These are phyloP conservation scores for Plebejus melissa DNA, from an alignment of 2,888 invertebrate species.

Conservation along the genomic window DNA sequence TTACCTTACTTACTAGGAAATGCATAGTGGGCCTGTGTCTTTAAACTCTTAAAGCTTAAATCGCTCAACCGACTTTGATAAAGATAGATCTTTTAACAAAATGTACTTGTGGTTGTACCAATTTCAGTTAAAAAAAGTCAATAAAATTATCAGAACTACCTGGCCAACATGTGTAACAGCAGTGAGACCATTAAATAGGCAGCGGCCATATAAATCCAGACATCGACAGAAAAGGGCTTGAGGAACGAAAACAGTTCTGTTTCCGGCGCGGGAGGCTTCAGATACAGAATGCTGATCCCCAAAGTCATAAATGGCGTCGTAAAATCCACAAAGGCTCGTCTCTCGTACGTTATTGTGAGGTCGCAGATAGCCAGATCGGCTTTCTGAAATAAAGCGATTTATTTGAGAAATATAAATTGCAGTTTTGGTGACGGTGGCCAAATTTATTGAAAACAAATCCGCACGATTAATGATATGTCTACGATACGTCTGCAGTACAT, in stretches of 20 bases:
- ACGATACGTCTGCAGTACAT: no score
- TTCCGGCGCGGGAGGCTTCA: constrained; percentile 86
- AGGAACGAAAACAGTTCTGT: constrained; percentile 94
- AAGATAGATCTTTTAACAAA: no score
- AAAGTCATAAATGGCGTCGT: constrained; percentile 99
- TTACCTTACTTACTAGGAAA: no score
- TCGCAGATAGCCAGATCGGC: constrained; percentile 97
- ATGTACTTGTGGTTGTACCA: neutral
- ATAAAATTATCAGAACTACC: constrained; percentile 62
- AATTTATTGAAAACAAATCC: neutral
- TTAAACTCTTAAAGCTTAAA: no score
- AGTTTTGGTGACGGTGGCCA: no score
- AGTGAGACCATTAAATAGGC: constrained; percentile 91
- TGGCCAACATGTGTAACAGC: constrained; percentile 88
- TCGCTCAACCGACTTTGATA: neutral
- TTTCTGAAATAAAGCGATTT: constrained; percentile 80
- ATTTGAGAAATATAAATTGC: constrained; percentile 20
- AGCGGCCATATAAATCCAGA: constrained; percentile 94
- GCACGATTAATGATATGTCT: neutral
- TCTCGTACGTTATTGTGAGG: constrained; percentile 94
- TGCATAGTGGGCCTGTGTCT: no score
- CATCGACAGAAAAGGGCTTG: constrained; percentile 90
- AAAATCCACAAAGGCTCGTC: constrained; percentile 93
- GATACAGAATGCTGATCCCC: constrained; percentile 93
- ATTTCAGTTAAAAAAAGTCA: neutral